These are phyloP conservation scores for Pedionomus torquatus DNA, from an alignment of 2,113 vertebrate species.

Conservation along the genomic window DNA sequence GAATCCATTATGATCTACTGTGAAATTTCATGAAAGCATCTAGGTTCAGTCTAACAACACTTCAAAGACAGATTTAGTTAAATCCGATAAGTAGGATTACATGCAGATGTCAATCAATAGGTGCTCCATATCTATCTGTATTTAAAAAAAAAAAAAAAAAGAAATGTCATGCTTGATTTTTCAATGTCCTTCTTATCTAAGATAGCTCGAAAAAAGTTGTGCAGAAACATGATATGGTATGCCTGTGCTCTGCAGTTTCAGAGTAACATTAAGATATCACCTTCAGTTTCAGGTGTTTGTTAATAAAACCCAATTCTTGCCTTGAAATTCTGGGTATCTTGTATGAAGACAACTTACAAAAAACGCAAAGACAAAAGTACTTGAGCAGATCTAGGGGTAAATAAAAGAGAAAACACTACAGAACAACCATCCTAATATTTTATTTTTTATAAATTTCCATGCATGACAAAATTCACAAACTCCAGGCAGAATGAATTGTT, in stretches of 20 bases:
- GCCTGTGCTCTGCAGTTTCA: not conserved
- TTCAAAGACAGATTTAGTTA: constrained; percentile 43
- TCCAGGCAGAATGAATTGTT: not conserved
- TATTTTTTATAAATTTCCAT: not conserved
- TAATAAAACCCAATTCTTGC: not conserved
- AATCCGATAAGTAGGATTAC: constrained; percentile 53
- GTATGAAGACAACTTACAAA: not conserved
- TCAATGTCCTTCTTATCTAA: constrained; percentile 5
- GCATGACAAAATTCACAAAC: not conserved
- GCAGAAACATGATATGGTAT: not conserved
- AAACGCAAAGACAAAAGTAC: not conserved
- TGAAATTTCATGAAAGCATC: constrained; percentile 36
- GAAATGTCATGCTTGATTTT: constrained; percentile 15
- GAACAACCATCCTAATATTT: not conserved
- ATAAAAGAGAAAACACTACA: not conserved
- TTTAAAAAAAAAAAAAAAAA: not conserved
- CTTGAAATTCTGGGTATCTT: not conserved
- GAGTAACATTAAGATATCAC: not conserved
- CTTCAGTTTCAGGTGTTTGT: not conserved
- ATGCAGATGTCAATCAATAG: constrained; percentile 39
- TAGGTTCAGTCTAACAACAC: not conserved
- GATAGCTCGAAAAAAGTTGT: not conserved
- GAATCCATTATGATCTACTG: not conserved
- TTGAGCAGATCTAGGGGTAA: not conserved
- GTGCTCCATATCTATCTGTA: not conserved